Base-by-base conservation (phyloP, 2,797 vertebrate genomes). In the Acanthis flammea region DNA sequence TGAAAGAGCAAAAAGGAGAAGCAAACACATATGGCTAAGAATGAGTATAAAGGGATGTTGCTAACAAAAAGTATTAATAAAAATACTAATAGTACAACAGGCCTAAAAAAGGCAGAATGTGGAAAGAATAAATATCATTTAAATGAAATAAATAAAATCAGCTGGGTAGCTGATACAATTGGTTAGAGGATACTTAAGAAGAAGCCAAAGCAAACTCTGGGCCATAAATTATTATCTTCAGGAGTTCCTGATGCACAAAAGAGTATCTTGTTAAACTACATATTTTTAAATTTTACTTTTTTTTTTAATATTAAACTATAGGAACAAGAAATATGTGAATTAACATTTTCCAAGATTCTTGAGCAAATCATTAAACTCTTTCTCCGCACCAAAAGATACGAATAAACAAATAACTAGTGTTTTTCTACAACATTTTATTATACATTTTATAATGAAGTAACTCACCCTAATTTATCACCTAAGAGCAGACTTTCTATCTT, bases 201-300 rank as follows among this genome's bases (percentile, higher is more conserved):
- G 54, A 91, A 87, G 30, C 4, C 66, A 65, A 30, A 65, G 51
- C 25, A 71, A 78, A 24, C 31, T 84, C 62, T 78, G 51, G 27
- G 39, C 31, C 6, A 2, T 33, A 50, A 35, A 4, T 42, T 5
- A 55, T 28, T 45, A 31, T 54, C 33, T 62, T 73, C 55, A 58
- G 23, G 54, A 72, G n/a, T 66, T 54, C 18, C 24, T 47, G 12
- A 66, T 28, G 22, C 22, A 65, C 4, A 68, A 31, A 90, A 74
- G 27, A 75, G 11, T 47, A 42, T 14, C 21, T 8, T 57, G 0
- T 0, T 10, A 70, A 65, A 31, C 12, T 9, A 27, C 25, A 19
- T 12, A 19, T 37, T 58, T 58, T 58, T 37, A 13, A 58, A 37
- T 37, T 17, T 50, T 28, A 28, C 48, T 4, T 18, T 50, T 50